Evolutionary conservation across 2,113 vertebrate genomes (phyloP), one percentile per base, ranked within the genome.

Genomic region (Tylochromis polylepis): DNA sequence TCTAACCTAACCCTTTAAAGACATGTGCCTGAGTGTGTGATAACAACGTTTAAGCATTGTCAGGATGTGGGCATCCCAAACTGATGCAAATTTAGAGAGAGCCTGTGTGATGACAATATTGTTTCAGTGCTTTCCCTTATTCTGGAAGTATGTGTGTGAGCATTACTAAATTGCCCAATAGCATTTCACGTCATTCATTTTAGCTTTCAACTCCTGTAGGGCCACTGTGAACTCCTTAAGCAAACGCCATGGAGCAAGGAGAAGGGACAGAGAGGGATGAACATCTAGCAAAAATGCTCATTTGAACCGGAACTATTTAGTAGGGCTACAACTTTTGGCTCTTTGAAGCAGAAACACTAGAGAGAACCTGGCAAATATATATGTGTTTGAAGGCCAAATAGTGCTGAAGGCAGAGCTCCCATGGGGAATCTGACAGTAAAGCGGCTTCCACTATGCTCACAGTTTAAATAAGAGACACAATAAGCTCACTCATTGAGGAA

Each of bases 361-460:
- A 89, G 88, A 65, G 31, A 84, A 87, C 62, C 82, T 86, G 85
- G 90, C 93, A 95, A 95, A 95, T 93, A 94, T 15, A 91, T 80
- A 86, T 86, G 84, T 96, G 94, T 96, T 96, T 96, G 93, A 95
- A 86, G 85, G 88, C 87, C 95, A 96, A 96, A 96, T 93, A 96
- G 91, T 91, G 85, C 16, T 82, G 90, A 89, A 93, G 95, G 88
- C 94, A 93, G 94, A 94, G 85, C 91, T 93, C 91, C 56, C 92
- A 96, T 96, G 96, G 92, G 95, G 95, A 96, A 96, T 96, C 94
- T 95, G 91, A 94, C 96, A 94, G 93, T 53, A 29, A 91, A 91
- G 81, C 85, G 83, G 36, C 75, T 91, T 82, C 89, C 85, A 81
- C 80, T 60, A 56, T 70, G 43, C 78, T 78, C 60, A 87, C 67